Base-by-base conservation (phyloP, 2,113 vertebrate genomes). In the Donacobius atricapilla region DNA sequence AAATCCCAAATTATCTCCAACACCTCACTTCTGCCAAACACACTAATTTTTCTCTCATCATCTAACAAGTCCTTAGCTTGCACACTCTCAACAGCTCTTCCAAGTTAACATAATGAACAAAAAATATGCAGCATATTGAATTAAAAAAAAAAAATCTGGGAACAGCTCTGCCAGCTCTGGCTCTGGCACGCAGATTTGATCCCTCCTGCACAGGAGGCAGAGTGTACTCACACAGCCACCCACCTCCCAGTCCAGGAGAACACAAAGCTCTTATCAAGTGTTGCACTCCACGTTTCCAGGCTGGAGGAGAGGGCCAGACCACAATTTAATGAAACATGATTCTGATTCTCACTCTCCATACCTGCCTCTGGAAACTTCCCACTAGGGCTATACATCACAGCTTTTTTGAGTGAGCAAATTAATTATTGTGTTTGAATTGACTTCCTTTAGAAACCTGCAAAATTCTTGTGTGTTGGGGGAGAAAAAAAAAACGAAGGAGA, bases 211-310 rank as follows among this genome's bases (percentile, higher is more conserved):
- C 44, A 90, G 88, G 39, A 91, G 90, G 89, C 95, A 96, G 57
- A 51, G 64, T 2, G 9, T 63, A 31, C 93, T 83, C 39, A 73
- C 80, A 35, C 80, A 93, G 83, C 84, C 61, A 24, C 93, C 90
- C 77, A 95, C 86, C 63, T 92, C 21, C 87, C 82, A 83, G 75
- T 3, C 40, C 89, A 85, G 45, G 35, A 80, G 95, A 94, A 94
- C 89, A 95, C 1, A 21, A 54, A 95, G 93, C 83, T 93, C 90
- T 60, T n/a, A 86, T 7, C 78, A 40, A 81, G 42, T 51, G 44
- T 8, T 13, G 35, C 19, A 12, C 54, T n/a, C 65, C 64, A 58
- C 13, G 1, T 20, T 83, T 63, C 85, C 87, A 94, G 70, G 54
- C 9, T 66, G 76, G 76, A 76, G 50, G 54, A 78, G 65, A 75